Evolutionary conservation across 2,113 vertebrate genomes (phyloP), one percentile per base, ranked within the genome.

Genomic region (Forbesichthys papilliferus): DNA sequence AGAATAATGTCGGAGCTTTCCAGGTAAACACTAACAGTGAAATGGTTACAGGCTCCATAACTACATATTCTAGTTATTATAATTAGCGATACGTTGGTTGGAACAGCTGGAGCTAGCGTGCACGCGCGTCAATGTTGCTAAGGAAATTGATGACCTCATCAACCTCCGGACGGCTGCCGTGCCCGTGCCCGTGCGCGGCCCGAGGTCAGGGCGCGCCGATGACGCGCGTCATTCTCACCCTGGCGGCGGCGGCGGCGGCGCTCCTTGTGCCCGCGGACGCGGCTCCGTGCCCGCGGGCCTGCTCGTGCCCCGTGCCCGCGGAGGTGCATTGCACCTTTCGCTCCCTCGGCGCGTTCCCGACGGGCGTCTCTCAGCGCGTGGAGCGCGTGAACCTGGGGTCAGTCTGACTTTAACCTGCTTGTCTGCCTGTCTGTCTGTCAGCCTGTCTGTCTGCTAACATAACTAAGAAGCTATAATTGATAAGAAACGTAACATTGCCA

Each of bases 311-410:
- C 33, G 90, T 94, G 7, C 93, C 93, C 61, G 88, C 88, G 0
- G 96, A 98, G 75, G 93, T 98, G 55, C 96, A 96, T 87, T 99
- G 97, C 92, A 97, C 96, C 7, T 99, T 99, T 72, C 93, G 96
- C 33, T 96, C 96, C 42, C 78, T 99, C 18, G 47, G 82, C 12
- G 54, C 89, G 0, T 88, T 99, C 77, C 97, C 96, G 0, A 71
- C 91, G 0, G 89, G 91, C 2, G 86, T 95, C 1, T 69, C 93
- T 0, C 84, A 51, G 48, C 81, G 92, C 0, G 94, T 95, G 92
- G 93, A 96, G 68, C 94, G 96, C 51, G 94, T 99, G 77, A 99
- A 99, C 77, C 73, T 99, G 16, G 97, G 96, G 97, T 98, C 68
- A 34, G 95, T 94, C 86, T 64, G 16, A 18, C 13, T 8, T 7